These are phyloP conservation scores for Blastobasis adustella DNA, from an alignment of 2,888 invertebrate species.

Conservation along the genomic window DNA sequence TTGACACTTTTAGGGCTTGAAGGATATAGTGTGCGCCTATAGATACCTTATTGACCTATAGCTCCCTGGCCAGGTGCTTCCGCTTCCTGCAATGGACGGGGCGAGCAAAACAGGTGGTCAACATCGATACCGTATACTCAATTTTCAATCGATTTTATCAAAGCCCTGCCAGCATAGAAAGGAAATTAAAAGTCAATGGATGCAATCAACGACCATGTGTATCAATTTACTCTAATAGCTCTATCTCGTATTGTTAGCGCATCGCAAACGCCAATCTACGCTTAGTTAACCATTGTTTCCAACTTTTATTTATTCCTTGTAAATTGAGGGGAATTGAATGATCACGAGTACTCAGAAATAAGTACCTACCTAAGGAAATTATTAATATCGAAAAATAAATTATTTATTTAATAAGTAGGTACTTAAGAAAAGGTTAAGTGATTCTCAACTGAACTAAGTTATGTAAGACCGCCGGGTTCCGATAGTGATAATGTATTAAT, in stretches of 20 bases:
- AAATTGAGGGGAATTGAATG: too few relatives aligned
- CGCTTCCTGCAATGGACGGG: conserved; percentile 39
- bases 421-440: too few relatives aligned
- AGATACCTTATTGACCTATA: too few relatives aligned
- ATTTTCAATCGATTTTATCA: background rate
- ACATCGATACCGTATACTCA: conserved; percentile 19
- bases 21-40: conserved; percentile 33
- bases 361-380: too few relatives aligned
- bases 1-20: conserved; percentile 62
- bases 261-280: background rate
- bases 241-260: background rate
- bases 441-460: too few relatives aligned
- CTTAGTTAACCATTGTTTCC: background rate
- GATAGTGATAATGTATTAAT: too few relatives aligned
- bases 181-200: background rate
- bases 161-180: background rate
- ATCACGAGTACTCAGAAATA: too few relatives aligned
- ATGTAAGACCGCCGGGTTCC: too few relatives aligned
- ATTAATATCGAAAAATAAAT: too few relatives aligned
- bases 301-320: too few relatives aligned
- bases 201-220: background rate
- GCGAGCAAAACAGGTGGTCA: conserved; percentile 29
- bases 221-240: background rate
- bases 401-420: too few relatives aligned
- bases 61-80: conserved; percentile 36